Evolutionary conservation across 2,797 vertebrate species (phyloP).

Genomic region (Sebastes flavidus): DNA sequence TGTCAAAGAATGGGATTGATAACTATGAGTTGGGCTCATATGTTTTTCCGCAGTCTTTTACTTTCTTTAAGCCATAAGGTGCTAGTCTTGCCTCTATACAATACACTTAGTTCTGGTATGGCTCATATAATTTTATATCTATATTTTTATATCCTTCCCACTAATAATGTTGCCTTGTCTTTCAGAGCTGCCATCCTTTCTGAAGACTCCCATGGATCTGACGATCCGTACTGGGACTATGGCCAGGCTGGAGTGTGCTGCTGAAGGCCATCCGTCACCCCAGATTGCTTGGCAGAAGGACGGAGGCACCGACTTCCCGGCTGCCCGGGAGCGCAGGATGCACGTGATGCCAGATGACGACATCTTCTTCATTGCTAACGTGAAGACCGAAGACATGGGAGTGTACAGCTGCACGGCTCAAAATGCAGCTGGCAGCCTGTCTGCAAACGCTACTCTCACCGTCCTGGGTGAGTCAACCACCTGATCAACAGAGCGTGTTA

Average conservation of each 20-base stretch:
- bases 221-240: constrained; percentile 92
- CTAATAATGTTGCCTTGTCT: neutral
- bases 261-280: constrained; percentile 91
- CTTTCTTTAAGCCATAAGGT: neutral
- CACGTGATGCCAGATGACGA: constrained; percentile 99
- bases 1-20: neutral
- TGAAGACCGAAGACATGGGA: constrained; percentile 94
- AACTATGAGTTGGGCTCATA: neutral
- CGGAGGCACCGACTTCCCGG: constrained; percentile 96
- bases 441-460: constrained; percentile 93
- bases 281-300: constrained; percentile 99
- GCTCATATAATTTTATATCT: neutral
- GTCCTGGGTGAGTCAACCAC: constrained; percentile 87
- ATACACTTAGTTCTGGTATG: neutral
- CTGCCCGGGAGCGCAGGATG: constrained; percentile 95
- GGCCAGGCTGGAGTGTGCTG: constrained; percentile 94
- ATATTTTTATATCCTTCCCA: neutral
- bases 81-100: neutral
- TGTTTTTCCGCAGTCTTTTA: neutral
- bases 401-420: constrained; percentile 98
- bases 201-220: constrained; percentile 96
- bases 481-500: neutral
- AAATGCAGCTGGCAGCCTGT: constrained; percentile 93
- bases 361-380: constrained; percentile 97
- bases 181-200: constrained; percentile 94